Percentiles rank a stretch among this genome's conserved stretches.
These are phyloP conservation scores for Microtus obscurus DNA, from an alignment of 2,797 vertebrate species.

Conservation along the genomic window DNA sequence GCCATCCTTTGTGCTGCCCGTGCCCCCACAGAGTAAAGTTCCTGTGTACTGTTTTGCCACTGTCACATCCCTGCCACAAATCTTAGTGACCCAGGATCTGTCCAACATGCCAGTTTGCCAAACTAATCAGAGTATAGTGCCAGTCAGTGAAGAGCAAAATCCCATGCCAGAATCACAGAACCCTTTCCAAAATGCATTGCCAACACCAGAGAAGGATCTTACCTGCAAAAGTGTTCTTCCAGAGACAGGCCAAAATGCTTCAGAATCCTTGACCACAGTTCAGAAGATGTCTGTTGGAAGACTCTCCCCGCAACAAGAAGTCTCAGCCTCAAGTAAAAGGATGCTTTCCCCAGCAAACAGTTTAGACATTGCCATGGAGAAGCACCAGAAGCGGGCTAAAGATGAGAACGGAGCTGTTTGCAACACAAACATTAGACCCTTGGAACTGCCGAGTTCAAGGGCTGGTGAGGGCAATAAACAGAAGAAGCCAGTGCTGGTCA, in stretches of 20 bases:
- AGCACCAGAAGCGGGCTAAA: conserved; percentile 98
- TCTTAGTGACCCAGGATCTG: conserved; percentile 96
- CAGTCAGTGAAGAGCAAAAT: conserved; percentile 86
- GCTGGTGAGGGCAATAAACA: conserved; percentile 92
- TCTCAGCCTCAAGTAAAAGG: conserved; percentile 96
- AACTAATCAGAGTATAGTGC: conserved; percentile 83
- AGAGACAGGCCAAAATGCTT: conserved; percentile 84
- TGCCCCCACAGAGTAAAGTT: conserved; percentile 88
- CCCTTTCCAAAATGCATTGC: conserved; percentile 86
- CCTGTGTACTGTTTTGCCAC: conserved; percentile 89
- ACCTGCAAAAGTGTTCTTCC: conserved; percentile 85
- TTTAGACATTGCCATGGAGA: conserved; percentile 99
- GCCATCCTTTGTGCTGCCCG: conserved; percentile 89
- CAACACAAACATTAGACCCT: conserved; percentile 89
- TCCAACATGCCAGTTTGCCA: conserved; percentile 89
- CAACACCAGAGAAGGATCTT: conserved; percentile 84
- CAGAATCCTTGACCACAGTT: conserved; percentile 88
- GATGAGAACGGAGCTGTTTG: conserved; percentile 97
- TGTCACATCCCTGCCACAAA: conserved; percentile 92
- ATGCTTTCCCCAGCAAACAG: conserved; percentile 99
- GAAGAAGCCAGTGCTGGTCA: conserved; percentile 95
- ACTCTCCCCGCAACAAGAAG: conserved; percentile 95
- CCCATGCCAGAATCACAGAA: conserved; percentile 87
- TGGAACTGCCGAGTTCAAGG: conserved; percentile 90
- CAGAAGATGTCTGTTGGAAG: conserved; percentile 93